Base-by-base conservation (phyloP, 1,140 invertebrate species). In the Monomorium pharaonis region DNA sequence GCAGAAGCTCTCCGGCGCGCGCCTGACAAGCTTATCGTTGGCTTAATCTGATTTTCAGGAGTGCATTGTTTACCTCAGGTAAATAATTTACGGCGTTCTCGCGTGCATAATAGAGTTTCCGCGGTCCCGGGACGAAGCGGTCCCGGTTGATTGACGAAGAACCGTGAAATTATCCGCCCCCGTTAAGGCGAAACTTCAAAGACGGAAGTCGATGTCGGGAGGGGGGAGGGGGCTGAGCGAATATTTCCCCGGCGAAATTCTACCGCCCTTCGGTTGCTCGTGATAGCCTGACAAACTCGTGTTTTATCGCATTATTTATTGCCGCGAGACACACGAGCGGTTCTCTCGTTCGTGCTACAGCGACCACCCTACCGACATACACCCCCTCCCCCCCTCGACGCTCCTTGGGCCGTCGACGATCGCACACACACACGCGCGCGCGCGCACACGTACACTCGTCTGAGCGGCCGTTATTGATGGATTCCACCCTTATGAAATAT, bases 221-320 rank as follows among this genome's bases (percentile, higher is more conserved):
- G n/a, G n/a, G n/a, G n/a, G n/a, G n/a, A n/a, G n/a, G n/a, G n/a
- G 47, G n/a, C 27, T 42, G 42, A 27, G 65, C 18, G 88, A 89
- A 84, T 85, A 69, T 89, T 76, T 67, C 85, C 60, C 85, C 78
- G 87, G 75, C 58, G 81, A 91, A 92, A 89, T 90, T 91, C 86
- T 60, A 51, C 54, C 70, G 49, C 89, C 63, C 85, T 65, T 49
- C 65, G 30, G n/a, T 84, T 62, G 85, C 91, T 92, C 92, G 91
- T 94, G 94, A 94, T 95, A 92, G 93, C 91, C 92, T 92, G 94
- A 93, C 94, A 94, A 95, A 95, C 93, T 94, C 94, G 93, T 94
- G 94, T 95, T 95, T 95, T 95, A 95, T 95, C 94, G 94, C 91
- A 95, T 95, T 95, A 95, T 95, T 95, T 95, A 95, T 95, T 94